phyloP scores from a whole-genome alignment of 2,113 vertebrate species.

The Lonchura striata region DNA sequence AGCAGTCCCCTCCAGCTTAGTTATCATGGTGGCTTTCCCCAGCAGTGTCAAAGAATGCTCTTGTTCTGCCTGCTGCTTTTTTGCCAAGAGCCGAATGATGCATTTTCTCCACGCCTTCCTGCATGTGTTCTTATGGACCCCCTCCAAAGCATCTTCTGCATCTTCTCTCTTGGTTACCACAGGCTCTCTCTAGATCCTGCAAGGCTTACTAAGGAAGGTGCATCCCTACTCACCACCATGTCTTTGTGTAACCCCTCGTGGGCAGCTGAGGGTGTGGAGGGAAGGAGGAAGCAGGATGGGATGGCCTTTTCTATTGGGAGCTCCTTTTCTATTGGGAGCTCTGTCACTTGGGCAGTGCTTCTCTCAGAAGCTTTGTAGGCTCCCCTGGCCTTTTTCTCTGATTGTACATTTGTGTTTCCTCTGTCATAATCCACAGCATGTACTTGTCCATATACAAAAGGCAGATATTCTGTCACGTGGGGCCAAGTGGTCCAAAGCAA shows the following conservation, averaged over 20 bases:
- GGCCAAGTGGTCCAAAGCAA: not conserved
- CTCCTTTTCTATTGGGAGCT: not conserved
- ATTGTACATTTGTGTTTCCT: not conserved
- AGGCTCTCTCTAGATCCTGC: not conserved
- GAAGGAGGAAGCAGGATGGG: not conserved
- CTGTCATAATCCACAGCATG: not conserved
- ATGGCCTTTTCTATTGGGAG: not conserved
- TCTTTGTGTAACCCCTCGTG: not conserved
- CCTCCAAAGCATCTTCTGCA: not conserved
- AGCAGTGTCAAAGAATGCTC: not conserved
- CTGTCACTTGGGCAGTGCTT: not conserved
- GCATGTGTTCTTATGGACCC: fast-evolving
- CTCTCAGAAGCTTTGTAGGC: not conserved
- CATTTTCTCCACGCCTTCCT: not conserved
- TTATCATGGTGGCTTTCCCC: not conserved
- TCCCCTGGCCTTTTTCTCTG: not conserved
- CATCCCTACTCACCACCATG: fast-evolving
- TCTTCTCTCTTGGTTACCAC: not conserved
- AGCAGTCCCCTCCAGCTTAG: not conserved
- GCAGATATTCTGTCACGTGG: not conserved
- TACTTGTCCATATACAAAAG: not conserved
- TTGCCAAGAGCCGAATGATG: fast-evolving
- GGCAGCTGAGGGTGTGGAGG: not conserved
- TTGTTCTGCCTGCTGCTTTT: not conserved
- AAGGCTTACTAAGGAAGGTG: not conserved